These are phyloP conservation scores for Spheniscus humboldti DNA, from an alignment of 2,797 vertebrate genomes.

Conservation along the genomic window DNA sequence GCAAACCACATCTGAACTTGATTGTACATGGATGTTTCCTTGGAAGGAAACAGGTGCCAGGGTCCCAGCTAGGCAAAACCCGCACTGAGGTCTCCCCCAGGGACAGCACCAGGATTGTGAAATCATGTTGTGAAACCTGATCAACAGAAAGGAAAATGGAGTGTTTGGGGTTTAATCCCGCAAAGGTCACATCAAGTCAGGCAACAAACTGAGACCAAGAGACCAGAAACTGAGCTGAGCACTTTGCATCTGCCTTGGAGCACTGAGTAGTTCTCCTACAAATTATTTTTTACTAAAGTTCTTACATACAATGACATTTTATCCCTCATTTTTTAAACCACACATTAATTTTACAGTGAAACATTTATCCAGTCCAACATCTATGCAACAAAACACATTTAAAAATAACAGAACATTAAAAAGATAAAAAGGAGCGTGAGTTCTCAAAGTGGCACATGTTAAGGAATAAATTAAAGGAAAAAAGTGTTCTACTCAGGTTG, in stretches of 20 bases:
- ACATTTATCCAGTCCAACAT: neutral
- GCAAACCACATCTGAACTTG: neutral
- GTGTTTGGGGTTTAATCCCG: neutral
- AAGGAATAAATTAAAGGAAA: conserved; percentile 18
- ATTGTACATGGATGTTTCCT: conserved; percentile 8
- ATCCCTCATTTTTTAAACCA: neutral
- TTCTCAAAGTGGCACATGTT: neutral
- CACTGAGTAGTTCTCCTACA: neutral
- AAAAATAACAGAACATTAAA: neutral
- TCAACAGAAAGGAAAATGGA: neutral
- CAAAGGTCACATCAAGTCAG: neutral
- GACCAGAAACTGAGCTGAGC: neutral
- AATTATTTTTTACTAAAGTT: neutral
- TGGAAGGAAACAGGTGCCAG: neutral
- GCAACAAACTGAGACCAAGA: neutral
- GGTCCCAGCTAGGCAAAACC: neutral
- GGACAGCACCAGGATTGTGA: neutral
- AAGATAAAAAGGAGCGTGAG: neutral
- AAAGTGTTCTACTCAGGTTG: neutral
- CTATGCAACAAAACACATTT: neutral
- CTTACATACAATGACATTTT: neutral
- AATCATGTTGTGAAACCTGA: neutral
- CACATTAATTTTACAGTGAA: neutral
- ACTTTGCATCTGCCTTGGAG: neutral
- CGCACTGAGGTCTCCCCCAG: neutral